These are phyloP conservation scores for Phoenicopterus ruber DNA, from an alignment of 2,113 vertebrate genomes.

Conservation along the genomic window DNA sequence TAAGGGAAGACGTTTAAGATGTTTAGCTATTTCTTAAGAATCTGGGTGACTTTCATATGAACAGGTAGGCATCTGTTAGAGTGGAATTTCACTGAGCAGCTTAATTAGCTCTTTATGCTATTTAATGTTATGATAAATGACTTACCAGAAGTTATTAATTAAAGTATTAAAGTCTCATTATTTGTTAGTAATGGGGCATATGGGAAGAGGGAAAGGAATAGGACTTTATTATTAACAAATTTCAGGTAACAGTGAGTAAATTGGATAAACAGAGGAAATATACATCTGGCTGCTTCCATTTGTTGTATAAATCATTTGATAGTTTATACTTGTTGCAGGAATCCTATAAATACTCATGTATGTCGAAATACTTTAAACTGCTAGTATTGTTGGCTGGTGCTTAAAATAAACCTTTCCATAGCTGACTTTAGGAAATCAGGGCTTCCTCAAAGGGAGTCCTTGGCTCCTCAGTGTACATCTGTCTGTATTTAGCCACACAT, in stretches of 20 bases:
- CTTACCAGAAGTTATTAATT: conserved; percentile 57
- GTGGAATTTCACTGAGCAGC: conserved; percentile 7
- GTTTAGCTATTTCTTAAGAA: neutral
- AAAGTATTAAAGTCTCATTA: conserved; percentile 47
- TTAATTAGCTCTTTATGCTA: conserved; percentile 25
- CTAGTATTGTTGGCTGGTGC: neutral
- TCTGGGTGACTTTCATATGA: neutral
- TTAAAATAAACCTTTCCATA: neutral
- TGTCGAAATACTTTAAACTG: neutral
- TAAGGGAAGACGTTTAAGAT: neutral
- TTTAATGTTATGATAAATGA: conserved; percentile 49
- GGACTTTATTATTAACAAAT: neutral
- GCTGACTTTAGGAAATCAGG: neutral
- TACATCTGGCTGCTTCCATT: neutral
- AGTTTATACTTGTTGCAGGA: neutral
- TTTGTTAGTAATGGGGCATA: conserved; percentile 26
- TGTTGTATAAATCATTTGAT: neutral
- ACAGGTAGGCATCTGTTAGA: conserved; percentile 11
- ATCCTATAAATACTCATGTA: neutral
- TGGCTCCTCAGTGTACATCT: neutral
- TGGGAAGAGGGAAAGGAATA: neutral
- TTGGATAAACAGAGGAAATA: conserved; percentile 27
- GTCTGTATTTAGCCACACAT: neutral
- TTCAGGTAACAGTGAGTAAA: conserved; percentile 8
- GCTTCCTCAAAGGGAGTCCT: neutral